Evolutionary conservation across 2,113 vertebrate genomes (phyloP), one percentile per base, ranked within the genome.

Genomic region (Lasiurus borealis): DNA sequence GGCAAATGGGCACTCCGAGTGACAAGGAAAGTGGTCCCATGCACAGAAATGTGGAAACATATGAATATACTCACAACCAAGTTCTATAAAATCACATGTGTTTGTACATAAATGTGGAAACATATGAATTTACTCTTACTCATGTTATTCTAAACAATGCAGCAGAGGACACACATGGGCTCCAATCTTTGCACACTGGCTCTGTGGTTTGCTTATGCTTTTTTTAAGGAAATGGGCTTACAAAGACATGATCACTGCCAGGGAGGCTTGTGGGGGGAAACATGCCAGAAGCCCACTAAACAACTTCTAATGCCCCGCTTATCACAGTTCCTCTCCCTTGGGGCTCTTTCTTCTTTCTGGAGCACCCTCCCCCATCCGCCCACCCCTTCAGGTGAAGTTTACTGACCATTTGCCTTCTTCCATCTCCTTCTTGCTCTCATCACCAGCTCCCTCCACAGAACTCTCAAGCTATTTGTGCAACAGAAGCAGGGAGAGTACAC

Each of bases 401-500:
- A 4, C 11, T 4, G 50, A 62, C 52, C 3, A 54, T 10, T 8
- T 31, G 13, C 23, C 0, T 13, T 2, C 15, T 29, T 10, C n/a
- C 2, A 19, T 2, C 7, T 1, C 19, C 23, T 48, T 46, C 36
- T 59, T 57, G 4, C 52, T 54, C 44, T 5, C 11, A 5, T 14
- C 36, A 8, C 5, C 1, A 2, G 29, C 27, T 59, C 52, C 36
- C 21, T 8, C 57, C 57, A 59, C 7, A 54, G 59, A 50, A 71
- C 2, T 11, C 14, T 16, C 59, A 48, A 29, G 6, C 57, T 23
- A 44, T 2, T 7, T 16, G 50, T 18, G 8, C 34, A 8, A 46
- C 1, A 6, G 75, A 50, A 4, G 15, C 0, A 85, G 57, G 23
- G 4, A n/a, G 2, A n/a, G 2, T 8, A 8, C 12, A 52, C 13